Conservation (phyloP, 2,888 invertebrate species). For the Troides oblongomaculatus region DNA sequence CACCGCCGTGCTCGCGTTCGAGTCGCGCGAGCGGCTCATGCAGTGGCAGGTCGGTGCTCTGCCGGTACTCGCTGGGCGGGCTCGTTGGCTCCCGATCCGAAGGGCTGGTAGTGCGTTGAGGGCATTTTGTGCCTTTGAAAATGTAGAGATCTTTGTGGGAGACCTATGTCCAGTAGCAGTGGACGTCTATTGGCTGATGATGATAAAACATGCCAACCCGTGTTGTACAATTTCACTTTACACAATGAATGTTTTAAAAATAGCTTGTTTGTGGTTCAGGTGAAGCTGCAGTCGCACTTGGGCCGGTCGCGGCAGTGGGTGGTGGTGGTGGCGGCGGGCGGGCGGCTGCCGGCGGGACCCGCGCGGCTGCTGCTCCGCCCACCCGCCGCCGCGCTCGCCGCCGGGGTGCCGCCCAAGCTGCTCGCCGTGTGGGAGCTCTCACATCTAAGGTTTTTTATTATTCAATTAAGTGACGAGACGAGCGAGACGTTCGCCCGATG, state of each 20-base stretch:
- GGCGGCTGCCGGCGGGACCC: slow-evolving; percentile 86
- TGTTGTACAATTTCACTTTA: too few species aligned
- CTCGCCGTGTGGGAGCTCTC: slow-evolving; percentile 85
- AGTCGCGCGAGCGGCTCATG: slow-evolving; percentile 91
- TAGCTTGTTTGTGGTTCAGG: slow-evolving; percentile 40
- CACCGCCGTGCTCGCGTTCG: slow-evolving; percentile 91
- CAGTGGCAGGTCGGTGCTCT: slow-evolving; percentile 86
- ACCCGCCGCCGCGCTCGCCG: slow-evolving; percentile 88
- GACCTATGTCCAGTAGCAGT: too few species aligned
- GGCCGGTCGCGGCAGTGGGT: slow-evolving; percentile 60
- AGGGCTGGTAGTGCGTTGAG: too few species aligned
- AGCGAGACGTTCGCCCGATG: too few species aligned
- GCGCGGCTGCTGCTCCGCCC: slow-evolving; percentile 90
- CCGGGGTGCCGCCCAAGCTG: slow-evolving; percentile 89
- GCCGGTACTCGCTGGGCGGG: too few species aligned
- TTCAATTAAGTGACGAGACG: too few species aligned
- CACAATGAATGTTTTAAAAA: too few species aligned
- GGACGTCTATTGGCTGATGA: too few species aligned
- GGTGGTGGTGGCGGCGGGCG: slow-evolving; percentile 51
- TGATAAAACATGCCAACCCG: too few species aligned
- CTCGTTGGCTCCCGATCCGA: too few species aligned
- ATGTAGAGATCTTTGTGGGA: too few species aligned
- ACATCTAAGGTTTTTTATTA: slow-evolving; percentile 70
- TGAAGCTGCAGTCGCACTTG: slow-evolving; percentile 59
- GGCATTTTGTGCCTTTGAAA: too few species aligned